A percentile compares a stretch with the other conserved stretches of the same genome.
Conservation (phyloP, 1,140 invertebrate genomes). For the Holotrichia oblita region DNA sequence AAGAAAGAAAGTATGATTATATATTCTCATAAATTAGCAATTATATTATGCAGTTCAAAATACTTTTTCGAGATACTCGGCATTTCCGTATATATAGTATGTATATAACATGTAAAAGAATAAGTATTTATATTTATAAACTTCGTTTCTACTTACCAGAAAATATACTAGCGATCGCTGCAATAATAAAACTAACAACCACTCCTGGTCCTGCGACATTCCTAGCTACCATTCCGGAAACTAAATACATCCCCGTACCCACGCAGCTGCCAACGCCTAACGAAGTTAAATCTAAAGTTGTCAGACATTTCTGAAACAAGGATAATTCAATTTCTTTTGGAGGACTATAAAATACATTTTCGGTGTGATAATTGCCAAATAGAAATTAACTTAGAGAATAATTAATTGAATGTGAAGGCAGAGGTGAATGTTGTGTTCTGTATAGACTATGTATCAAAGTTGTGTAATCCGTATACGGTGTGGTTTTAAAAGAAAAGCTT, state of each 20-base stretch:
- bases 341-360: conserved; percentile 3
- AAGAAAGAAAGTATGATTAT: too few relatives aligned
- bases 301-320: conserved; percentile 83
- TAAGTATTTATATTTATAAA: too few relatives aligned
- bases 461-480: too few relatives aligned
- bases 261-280: conserved; percentile 93
- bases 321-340: conserved; percentile 40
- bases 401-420: neutral
- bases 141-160: conserved; percentile 72
- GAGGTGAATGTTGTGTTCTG: neutral
- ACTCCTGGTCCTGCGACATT: conserved; percentile 89
- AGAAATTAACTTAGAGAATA: neutral
- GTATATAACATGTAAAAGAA: too few relatives aligned
- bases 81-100: too few relatives aligned
- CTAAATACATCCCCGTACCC: conserved; percentile 93
- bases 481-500: too few relatives aligned
- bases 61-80: too few relatives aligned
- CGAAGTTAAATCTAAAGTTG: conserved; percentile 88
- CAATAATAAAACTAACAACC: conserved; percentile 88
- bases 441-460: too few relatives aligned
- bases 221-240: conserved; percentile 88
- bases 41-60: too few relatives aligned
- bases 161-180: conserved; percentile 89
- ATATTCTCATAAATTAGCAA: too few relatives aligned
- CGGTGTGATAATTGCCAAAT: neutral